Evolutionary conservation across 1,140 invertebrate species (phyloP).

Genomic region (Eufriesea mexicana): DNA sequence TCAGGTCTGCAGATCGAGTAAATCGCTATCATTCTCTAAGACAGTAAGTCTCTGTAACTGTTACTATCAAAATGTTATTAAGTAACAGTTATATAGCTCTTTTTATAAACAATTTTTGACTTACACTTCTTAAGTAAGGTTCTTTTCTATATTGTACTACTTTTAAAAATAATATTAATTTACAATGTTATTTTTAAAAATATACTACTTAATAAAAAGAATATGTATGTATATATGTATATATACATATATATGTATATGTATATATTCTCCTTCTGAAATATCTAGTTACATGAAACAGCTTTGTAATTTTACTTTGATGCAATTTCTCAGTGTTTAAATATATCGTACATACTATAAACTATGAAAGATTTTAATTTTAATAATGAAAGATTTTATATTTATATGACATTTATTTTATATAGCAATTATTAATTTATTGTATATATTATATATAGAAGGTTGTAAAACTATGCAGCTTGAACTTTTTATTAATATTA

Average conservation of each 20-base stretch:
- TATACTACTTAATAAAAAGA: background rate
- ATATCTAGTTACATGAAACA: background rate
- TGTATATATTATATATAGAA: constrained; percentile 5
- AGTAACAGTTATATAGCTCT: constrained; percentile 58
- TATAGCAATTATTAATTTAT: background rate
- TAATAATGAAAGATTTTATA: background rate
- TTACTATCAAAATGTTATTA: constrained; percentile 44
- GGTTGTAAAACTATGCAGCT: constrained; percentile 18
- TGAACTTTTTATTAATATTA: background rate
- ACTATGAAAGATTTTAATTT: background rate
- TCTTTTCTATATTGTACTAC: background rate
- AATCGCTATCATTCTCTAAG: constrained; percentile 78
- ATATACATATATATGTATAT: background rate
- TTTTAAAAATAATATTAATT: constrained; percentile 7
- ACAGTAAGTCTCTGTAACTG: constrained; percentile 78
- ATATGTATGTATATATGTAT: too few relatives aligned
- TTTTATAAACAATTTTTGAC: constrained; percentile 10
- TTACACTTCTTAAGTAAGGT: constrained; percentile 23
- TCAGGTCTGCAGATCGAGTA: constrained; percentile 79
- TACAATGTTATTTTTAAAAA: too few relatives aligned
- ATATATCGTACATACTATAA: background rate
- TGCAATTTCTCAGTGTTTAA: constrained; percentile 9
- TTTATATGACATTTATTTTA: background rate
- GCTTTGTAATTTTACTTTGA: background rate
- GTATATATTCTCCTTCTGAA: background rate